Base-by-base conservation (phyloP, 2,797 vertebrate species). In the Myotis myotis region DNA sequence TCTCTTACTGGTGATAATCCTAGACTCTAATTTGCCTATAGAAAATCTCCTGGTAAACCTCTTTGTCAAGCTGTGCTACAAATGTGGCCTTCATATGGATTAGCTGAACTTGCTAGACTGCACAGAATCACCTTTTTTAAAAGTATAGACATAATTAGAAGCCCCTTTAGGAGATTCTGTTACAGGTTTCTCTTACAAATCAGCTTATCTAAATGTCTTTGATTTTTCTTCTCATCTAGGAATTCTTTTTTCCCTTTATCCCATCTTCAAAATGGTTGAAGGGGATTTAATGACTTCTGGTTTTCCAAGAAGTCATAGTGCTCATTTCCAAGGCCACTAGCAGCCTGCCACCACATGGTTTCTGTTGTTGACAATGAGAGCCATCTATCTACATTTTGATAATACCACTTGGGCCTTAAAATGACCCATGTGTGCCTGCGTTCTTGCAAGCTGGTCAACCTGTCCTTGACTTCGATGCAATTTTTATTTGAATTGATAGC, bases 261-360 rank as follows among this genome's bases (percentile, higher is more conserved):
- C 13, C 49, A 89, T 28, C 75, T 64, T 79, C 15, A 53, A 87
- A 60, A 44, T 36, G 20, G 7, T 22, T 33, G 7, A 62, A 76
- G 47, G n/a, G 13, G 22, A 70, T 51, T 85, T 62, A 75, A 64
- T 57, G 74, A 47, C 33, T 95, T 81, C 92, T 8, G n/a, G 33
- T 80, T 74, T 76, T 89, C 72, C 86, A 82, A n/a, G 53, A 5
- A 70, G 55, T 28, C 51, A 79, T 2, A 20, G 3, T 3, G 49
- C 49, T 93, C 87, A 17, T 19, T 30, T 64, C 36, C 64, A 84
- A 93, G 94, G 79, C 47, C 0, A 0, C 4, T 8, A 10, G 3
- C 44, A 49, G 93, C 83, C 88, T 44, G 93, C n/a, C 79, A 30
- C 6, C 62, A n/a, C 1, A 0, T 22, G 83, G 84, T 44, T 91